Base-by-base conservation (phyloP, 2,888 invertebrate species). In the Sarcophaga rosellei region DNA sequence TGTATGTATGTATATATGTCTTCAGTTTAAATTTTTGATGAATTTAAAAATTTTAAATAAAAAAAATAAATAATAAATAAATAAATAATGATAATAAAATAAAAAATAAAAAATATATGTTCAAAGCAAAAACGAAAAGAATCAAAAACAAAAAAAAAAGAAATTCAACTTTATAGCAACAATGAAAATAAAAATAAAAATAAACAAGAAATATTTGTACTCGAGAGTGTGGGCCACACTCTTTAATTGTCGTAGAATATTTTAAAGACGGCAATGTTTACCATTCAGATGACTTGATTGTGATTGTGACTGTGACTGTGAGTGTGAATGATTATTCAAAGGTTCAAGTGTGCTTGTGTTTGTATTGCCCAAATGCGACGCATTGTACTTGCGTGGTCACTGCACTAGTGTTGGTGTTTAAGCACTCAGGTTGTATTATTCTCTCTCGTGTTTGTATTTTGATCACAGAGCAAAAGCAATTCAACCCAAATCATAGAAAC, bases 261-360 rank as follows among this genome's bases (percentile, higher is more conserved):
- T n/a, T 68, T 45, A 47, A 8, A 75, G 53, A 47, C 45, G 20
- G 17, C 45, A 17, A 53, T 17, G 20, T 47, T 44, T 44, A 45
- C 68, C 17, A 61, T n/a, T 3, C n/a, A 53, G 12, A 57, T 47
- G n/a, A n/a, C n/a, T n/a, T n/a, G n/a, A n/a, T n/a, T n/a, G 11
- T 44, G 11, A 47, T 63, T 59, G 45, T 45, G 63, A 63, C 17
- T 15, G 47, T 23, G 20, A 45, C 8, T 10, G 25, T 62, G 47
- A 15, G 1, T 61, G 61, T 73, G 4, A 53, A 53, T 53, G 53
- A 15, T 53, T 17, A 47, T 53, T 45, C 47, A 75, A 47, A 25
- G 47, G 77, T 69, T 78, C 65, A 69, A 69, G 45, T 77, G 69
- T 77, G 77, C 68, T 68, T 68, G 77, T 77, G 77, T 77, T 68